Conservation (phyloP, 2,888 invertebrate genomes). For the Tortrix viridana region DNA sequence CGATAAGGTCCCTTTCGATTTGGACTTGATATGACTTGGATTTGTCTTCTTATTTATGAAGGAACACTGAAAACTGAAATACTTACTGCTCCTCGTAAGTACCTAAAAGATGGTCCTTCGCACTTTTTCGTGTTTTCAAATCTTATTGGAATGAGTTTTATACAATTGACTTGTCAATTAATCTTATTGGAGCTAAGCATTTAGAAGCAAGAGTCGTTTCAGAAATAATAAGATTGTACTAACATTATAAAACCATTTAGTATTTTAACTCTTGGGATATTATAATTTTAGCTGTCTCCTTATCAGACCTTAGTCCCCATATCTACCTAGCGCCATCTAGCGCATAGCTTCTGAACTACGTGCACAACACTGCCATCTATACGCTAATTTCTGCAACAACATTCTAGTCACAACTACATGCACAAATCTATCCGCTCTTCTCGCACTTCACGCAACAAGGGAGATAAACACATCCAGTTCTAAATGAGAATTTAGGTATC, state of each 20-base stretch:
- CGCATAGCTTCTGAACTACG: slow-evolving; percentile 54
- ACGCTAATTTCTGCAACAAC: slow-evolving; percentile 42
- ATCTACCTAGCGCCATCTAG: slow-evolving; percentile 58
- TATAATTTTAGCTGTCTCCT: slow-evolving; percentile 34
- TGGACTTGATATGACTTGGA: too few species aligned
- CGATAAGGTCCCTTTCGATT: too few species aligned
- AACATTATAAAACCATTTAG: neutral
- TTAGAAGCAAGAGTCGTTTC: too few species aligned
- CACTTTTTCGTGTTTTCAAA: too few species aligned
- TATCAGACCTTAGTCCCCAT: slow-evolving; percentile 19
- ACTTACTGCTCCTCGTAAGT: too few species aligned
- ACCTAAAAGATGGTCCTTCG: too few species aligned
- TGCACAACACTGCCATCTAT: slow-evolving; percentile 67
- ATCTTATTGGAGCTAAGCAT: too few species aligned
- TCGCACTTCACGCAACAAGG: slow-evolving; percentile 62
- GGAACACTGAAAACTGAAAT: too few species aligned
- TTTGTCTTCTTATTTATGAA: too few species aligned
- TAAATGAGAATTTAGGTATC: slow-evolving; percentile 67
- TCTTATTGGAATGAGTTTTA: too few species aligned
- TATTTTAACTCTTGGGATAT: neutral
- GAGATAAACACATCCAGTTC: slow-evolving; percentile 65
- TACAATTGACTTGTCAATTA: too few species aligned
- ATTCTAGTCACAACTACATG: slow-evolving; percentile 55
- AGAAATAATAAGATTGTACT: too few species aligned
- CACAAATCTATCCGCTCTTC: slow-evolving; percentile 53